These are phyloP conservation scores for Euwallacea similis DNA, from an alignment of 1,140 invertebrate genomes.

Conservation along the genomic window DNA sequence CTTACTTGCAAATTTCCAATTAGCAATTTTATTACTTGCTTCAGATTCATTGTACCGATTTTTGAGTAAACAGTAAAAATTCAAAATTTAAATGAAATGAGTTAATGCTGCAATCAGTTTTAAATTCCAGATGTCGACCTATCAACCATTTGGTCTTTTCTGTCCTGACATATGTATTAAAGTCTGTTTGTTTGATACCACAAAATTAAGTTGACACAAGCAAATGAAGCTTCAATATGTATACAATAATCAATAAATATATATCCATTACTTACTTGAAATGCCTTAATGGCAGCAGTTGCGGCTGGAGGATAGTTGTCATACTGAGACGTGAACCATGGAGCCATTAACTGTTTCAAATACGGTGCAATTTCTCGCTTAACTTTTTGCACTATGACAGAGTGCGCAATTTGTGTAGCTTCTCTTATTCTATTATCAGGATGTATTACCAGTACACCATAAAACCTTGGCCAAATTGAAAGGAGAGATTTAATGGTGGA, in stretches of 20 bases:
- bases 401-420: slow-evolving; percentile 69
- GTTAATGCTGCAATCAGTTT: too few relatives aligned
- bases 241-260: neutral
- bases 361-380: slow-evolving; percentile 75
- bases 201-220: neutral
- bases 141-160: too few relatives aligned
- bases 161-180: too few relatives aligned
- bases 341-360: slow-evolving; percentile 73
- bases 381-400: slow-evolving; percentile 66
- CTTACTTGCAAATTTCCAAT: too few relatives aligned
- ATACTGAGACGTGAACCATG: slow-evolving; percentile 77
- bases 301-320: slow-evolving; percentile 82
- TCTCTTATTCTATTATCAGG: slow-evolving; percentile 79
- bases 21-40: too few relatives aligned
- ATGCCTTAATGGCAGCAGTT: slow-evolving; percentile 69
- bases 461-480: slow-evolving; percentile 78
- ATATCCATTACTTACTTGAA: slow-evolving; percentile 56
- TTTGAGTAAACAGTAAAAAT: too few relatives aligned
- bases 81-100: too few relatives aligned
- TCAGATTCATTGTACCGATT: too few relatives aligned
- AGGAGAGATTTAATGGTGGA: slow-evolving; percentile 67
- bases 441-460: slow-evolving; percentile 72
- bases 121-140: too few relatives aligned
- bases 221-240: too few relatives aligned
- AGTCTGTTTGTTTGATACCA: neutral